Conservation (phyloP, 2,888 invertebrate species). For the Lamellibrachia columna region DNA sequence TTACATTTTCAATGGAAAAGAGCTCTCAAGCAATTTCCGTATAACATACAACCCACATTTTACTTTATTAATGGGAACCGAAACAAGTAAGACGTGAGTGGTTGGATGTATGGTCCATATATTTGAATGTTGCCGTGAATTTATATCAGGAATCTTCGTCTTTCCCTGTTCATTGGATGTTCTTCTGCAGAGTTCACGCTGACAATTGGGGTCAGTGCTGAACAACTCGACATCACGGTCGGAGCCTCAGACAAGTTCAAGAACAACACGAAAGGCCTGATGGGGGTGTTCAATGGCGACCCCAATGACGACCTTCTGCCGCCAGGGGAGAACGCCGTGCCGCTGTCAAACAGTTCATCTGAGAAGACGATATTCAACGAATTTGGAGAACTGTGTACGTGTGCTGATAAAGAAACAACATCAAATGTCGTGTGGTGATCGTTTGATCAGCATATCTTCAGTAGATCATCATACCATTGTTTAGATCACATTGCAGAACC, state of each 20-base stretch:
- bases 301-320: conserved; percentile 16
- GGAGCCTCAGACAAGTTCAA: neutral
- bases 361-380: conserved; percentile 13
- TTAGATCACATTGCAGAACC: too few species aligned
- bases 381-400: conserved; percentile 10
- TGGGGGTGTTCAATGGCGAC: conserved; percentile 24
- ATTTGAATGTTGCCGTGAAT: neutral
- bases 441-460: too few species aligned
- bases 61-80: too few species aligned
- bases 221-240: neutral
- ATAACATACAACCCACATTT: too few species aligned
- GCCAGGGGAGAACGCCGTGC: neutral
- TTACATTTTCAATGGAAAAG: too few species aligned
- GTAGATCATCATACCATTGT: too few species aligned
- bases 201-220: neutral
- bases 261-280: conserved; percentile 22
- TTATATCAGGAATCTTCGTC: neutral
- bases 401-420: neutral
- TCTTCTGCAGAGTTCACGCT: neutral
- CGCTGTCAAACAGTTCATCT: conserved; percentile 13
- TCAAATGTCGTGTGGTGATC: too few species aligned
- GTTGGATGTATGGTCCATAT: neutral
- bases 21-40: too few species aligned
- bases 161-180: neutral
- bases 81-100: neutral